Evolutionary conservation across 2,888 invertebrate species (phyloP).

Genomic region (Eumerus sabulonum): DNA sequence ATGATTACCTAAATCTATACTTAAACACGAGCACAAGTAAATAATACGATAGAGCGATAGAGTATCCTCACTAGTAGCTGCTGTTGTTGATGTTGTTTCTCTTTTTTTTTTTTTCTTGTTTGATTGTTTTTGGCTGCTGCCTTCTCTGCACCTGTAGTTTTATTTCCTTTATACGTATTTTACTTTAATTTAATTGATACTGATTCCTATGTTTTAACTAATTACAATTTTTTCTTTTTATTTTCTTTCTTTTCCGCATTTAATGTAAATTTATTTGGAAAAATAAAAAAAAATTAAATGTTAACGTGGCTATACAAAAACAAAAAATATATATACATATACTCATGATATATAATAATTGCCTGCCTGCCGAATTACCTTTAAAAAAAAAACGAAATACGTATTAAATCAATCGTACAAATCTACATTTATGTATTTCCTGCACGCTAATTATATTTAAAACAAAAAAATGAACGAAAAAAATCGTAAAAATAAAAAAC

Average conservation of each 20-base stretch:
- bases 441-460: constrained; percentile 62
- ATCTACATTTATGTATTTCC: constrained; percentile 61
- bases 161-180: constrained; percentile 65
- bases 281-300: constrained; percentile 63
- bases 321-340: too few species aligned
- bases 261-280: constrained; percentile 70
- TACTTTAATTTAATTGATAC: constrained; percentile 66
- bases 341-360: constrained; percentile 65
- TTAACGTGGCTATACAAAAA: constrained; percentile 68
- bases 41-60: too few species aligned
- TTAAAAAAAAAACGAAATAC: constrained; percentile 66
- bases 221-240: constrained; percentile 71
- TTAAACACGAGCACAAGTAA: neutral
- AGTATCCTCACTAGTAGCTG: too few species aligned
- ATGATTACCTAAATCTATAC: too few species aligned
- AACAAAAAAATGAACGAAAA: constrained; percentile 22
- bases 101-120: too few species aligned
- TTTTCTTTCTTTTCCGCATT: constrained; percentile 71
- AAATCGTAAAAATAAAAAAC: constrained; percentile 19
- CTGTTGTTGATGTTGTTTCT: too few species aligned
- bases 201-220: constrained; percentile 71
- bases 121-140: constrained; percentile 18
- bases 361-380: constrained; percentile 69
- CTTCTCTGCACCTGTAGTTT: constrained; percentile 58
- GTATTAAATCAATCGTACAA: constrained; percentile 63